Base-by-base conservation (phyloP, 2,797 vertebrate genomes). In the Peromyscus nudipes region DNA sequence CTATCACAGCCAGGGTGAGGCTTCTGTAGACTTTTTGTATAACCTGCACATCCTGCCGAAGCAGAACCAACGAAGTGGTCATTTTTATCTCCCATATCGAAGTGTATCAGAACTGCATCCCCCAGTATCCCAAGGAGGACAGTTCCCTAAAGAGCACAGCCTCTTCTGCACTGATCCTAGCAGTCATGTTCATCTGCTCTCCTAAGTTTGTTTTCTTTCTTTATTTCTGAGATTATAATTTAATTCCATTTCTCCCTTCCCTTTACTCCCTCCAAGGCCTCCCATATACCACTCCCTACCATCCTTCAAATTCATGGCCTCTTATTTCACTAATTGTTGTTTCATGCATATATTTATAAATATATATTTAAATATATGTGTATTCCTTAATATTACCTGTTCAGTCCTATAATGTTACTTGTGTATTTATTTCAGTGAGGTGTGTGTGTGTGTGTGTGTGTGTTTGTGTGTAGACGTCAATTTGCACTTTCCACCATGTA, bases 1-100 rank as follows among this genome's bases (percentile, higher is more conserved):
- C 92, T 95, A 81, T 57, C 95, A 96, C 97, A 97, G 88, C 29
- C 43, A 81, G 60, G 91, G 17, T 8, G 11, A 96, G 96, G 69
- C 69, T 83, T 97, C 96, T 97, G 80, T 84, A 91, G 92, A 85
- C 14, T 71, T 46, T 96, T 91, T 93, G 60, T 86, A 81, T 86
- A 60, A 29, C 40, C 19, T 71, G 9, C 31, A 27, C 27, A 31
- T 91, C 31, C 76, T 91, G 57, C 81, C 92, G 73, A 97, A 83
- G 64, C 81, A 92, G 46, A 93, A 79, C 37, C 57, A 69, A 80
- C 37, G 83, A 92, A 94, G 1, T 31, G 7, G 80, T 96, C 34
- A 49, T 25, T 60, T 88, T 93, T 86, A 83, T 92, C 52, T 89
- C 75, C 31, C 55, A 17, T 82, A 93, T 96, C 27, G 52, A 92